A percentile compares a stretch with the other conserved stretches of the same genome.
Evolutionary conservation across 2,113 vertebrate species (phyloP).

Genomic region (Mastomys natalensis): DNA sequence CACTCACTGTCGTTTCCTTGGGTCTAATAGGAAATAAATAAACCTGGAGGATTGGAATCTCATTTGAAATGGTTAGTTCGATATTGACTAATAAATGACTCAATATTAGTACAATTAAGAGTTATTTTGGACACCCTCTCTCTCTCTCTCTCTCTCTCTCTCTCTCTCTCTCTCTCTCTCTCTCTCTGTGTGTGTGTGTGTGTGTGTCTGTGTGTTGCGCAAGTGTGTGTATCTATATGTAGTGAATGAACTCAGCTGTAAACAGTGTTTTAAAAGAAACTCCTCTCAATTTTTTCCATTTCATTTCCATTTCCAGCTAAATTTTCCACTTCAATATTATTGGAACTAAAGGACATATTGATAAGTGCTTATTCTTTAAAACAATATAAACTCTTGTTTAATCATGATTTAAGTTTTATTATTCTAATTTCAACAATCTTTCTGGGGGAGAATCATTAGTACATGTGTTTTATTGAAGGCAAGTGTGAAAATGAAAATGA

Average conservation of each 20-base stretch:
- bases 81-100: constrained; percentile 18
- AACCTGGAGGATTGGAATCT: not conserved
- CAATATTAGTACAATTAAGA: not conserved
- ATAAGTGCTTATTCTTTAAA: constrained; percentile 25
- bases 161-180: not conserved
- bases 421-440: constrained; percentile 34
- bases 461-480: constrained; percentile 35
- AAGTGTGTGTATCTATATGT: not conserved
- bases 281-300: not conserved
- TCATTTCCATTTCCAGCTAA: not conserved
- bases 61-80: constrained; percentile 9
- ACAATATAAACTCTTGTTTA: not conserved
- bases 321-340: constrained; percentile 35
- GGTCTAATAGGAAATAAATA: constrained; percentile 2
- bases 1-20: not conserved
- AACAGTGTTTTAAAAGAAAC: constrained; percentile 29
- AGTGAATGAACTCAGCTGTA: not conserved
- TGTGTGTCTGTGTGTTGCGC: not conserved
- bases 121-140: not conserved
- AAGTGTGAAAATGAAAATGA: constrained; percentile 51
- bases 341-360: constrained; percentile 5
- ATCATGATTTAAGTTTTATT: constrained; percentile 14
- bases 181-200: not conserved
- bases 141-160: not conserved
- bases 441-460: not conserved